phyloP scores from a whole-genome alignment of 2,113 vertebrate genomes.

The Menura novaehollandiae region DNA sequence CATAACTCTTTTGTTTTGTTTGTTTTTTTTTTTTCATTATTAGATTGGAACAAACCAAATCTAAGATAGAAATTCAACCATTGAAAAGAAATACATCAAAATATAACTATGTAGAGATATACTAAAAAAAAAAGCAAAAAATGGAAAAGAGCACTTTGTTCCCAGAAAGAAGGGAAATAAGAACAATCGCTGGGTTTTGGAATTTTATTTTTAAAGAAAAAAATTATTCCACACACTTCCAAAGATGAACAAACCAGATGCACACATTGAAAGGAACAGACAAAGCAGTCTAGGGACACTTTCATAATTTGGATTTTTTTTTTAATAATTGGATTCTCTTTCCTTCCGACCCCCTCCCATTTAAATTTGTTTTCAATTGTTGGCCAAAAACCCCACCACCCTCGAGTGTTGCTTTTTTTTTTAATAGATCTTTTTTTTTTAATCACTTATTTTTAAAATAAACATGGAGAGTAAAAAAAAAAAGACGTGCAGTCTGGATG shows the following conservation, averaged over 20 bases:
- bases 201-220: conserved; percentile 58
- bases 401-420: conserved; percentile 72
- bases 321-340: not conserved
- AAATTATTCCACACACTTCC: conserved; percentile 84
- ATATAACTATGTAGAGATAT: conserved; percentile 72
- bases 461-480: conserved; percentile 66
- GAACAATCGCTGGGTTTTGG: conserved; percentile 1
- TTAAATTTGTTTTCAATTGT: conserved; percentile 1
- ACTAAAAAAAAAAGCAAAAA: conserved; percentile 78
- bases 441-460: conserved; percentile 71
- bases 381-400: conserved; percentile 57
- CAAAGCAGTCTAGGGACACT: conserved; percentile 75
- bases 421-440: conserved; percentile 72
- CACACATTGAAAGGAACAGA: conserved; percentile 87
- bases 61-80: conserved; percentile 78
- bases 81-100: conserved; percentile 81
- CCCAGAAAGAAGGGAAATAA: conserved; percentile 69
- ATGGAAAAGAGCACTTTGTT: conserved; percentile 80
- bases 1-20: conserved; percentile 71
- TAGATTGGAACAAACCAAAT: conserved; percentile 82
- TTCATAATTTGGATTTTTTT: not conserved
- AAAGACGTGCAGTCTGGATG: conserved; percentile 92
- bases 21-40: conserved; percentile 54
- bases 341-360: not conserved
- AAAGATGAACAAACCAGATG: conserved; percentile 89